These are phyloP conservation scores for Caretta caretta DNA, from an alignment of 2,113 vertebrate genomes.

Conservation along the genomic window DNA sequence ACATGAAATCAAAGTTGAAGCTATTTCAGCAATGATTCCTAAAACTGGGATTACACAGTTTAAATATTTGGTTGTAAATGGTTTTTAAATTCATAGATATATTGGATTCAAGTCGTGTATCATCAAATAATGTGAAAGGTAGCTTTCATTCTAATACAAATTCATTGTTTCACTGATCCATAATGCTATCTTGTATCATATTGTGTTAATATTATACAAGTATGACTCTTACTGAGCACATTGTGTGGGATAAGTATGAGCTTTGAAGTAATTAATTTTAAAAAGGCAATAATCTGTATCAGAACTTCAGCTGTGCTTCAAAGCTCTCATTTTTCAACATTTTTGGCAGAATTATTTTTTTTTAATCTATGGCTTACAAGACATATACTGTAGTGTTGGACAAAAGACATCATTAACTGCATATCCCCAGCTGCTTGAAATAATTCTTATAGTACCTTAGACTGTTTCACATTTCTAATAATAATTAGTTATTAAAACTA, in stretches of 20 bases:
- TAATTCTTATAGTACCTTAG: neutral
- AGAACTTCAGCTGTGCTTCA: conserved; percentile 50
- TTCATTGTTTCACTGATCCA: neutral
- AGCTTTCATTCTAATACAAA: neutral
- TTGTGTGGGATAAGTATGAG: neutral
- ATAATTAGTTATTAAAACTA: neutral
- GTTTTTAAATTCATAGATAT: neutral
- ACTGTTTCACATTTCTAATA: neutral
- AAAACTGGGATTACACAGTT: neutral
- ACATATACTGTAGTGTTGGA: neutral
- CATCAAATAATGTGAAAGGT: conserved; percentile 1
- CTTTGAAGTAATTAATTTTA: conserved; percentile 26
- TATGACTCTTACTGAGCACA: neutral
- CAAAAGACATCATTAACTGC: neutral
- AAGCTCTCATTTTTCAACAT: neutral
- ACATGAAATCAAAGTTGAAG: neutral
- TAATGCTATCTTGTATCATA: neutral
- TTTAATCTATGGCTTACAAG: neutral
- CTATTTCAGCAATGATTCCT: neutral
- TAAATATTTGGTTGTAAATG: conserved; percentile 36
- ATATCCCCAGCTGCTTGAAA: neutral
- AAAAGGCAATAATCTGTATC: conserved; percentile 13
- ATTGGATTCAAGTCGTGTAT: neutral
- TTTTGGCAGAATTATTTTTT: neutral
- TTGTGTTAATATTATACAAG: neutral